A percentile compares a stretch with the other conserved stretches of the same genome.
These are phyloP conservation scores for Perognathus longimembris DNA, from an alignment of 2,113 vertebrate species.

Conservation along the genomic window DNA sequence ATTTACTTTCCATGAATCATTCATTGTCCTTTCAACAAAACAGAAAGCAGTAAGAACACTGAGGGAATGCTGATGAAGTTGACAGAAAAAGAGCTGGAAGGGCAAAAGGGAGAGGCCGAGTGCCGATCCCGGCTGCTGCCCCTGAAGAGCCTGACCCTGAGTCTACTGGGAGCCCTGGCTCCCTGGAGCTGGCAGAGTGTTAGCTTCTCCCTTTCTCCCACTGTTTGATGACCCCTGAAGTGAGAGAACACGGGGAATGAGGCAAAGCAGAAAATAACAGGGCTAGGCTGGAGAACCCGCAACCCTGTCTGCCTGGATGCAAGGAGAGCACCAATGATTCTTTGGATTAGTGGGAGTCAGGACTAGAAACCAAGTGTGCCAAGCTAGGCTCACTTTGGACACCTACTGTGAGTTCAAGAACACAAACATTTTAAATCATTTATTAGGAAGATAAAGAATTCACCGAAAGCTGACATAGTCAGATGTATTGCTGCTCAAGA, in stretches of 20 bases:
- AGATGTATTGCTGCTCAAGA: not conserved
- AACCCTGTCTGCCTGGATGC: not conserved
- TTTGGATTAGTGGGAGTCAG: not conserved
- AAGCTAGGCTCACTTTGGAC: not conserved
- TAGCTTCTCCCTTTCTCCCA: too few relatives aligned
- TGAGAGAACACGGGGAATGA: not conserved
- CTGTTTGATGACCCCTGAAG: not conserved
- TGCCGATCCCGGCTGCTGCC: not conserved
- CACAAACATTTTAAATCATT: not conserved
- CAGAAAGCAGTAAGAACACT: not conserved
- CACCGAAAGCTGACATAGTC: not conserved
- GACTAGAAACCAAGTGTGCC: not conserved
- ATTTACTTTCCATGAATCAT: not conserved
- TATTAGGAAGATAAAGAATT: not conserved
- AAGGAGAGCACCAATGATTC: not conserved
- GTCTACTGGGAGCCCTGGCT: too few relatives aligned
- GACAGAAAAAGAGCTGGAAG: not conserved
- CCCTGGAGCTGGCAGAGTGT: too few relatives aligned
- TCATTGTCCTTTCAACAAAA: constrained; percentile 3
- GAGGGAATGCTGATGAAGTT: not conserved
- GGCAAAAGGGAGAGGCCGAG: not conserved
- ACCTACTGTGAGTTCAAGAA: not conserved
- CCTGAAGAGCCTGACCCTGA: not conserved
- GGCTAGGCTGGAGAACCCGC: not conserved
- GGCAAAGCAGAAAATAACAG: not conserved